These are phyloP conservation scores for Cygnus atratus DNA, from an alignment of 2,113 vertebrate genomes.

Conservation along the genomic window DNA sequence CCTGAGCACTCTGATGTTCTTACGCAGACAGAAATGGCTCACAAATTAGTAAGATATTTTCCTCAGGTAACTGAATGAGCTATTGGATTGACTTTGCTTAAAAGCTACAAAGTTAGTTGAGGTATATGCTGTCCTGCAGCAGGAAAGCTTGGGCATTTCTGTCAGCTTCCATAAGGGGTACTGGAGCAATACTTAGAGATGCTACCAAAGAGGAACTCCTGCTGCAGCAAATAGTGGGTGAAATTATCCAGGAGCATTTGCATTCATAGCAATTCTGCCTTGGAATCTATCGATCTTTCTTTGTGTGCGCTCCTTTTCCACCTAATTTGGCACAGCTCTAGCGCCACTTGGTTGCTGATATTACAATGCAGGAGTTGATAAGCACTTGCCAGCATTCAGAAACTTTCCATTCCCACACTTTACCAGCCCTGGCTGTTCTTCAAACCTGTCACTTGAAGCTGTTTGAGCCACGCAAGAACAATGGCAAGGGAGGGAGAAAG, in stretches of 20 bases:
- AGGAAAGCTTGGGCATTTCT: neutral
- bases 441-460: constrained; percentile 35
- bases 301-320: constrained; percentile 6
- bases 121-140: neutral
- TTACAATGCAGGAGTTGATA: constrained; percentile 44
- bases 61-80: neutral
- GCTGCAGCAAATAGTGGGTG: neutral
- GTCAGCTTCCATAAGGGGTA: neutral
- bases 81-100: neutral
- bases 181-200: neutral
- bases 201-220: neutral
- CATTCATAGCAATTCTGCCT: neutral
- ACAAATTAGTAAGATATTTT: neutral
- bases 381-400: constrained; percentile 54
- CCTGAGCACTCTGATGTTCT: neutral
- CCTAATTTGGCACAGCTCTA: constrained; percentile 50
- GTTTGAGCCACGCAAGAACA: constrained; percentile 54
- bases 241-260: constrained; percentile 11
- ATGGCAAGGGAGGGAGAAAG: constrained; percentile 47
- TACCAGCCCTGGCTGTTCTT: constrained; percentile 2
- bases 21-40: neutral
- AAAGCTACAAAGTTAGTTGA: neutral
- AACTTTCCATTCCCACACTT: constrained; percentile 70
- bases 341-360: constrained; percentile 33
- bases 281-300: constrained; percentile 19